Conservation (phyloP, 2,113 vertebrate species). For the Bubo bubo region DNA sequence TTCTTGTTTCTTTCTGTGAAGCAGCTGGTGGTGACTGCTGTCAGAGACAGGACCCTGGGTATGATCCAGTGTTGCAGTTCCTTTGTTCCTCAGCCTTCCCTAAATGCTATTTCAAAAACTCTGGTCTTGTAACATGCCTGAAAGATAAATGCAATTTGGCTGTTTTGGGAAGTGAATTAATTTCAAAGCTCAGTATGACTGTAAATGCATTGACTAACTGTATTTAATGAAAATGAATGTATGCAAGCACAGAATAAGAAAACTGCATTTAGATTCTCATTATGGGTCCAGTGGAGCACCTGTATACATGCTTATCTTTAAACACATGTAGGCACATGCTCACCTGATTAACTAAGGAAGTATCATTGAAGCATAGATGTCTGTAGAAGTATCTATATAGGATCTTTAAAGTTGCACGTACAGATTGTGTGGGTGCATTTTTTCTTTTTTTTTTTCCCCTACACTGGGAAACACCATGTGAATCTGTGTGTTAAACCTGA, state of each 20-base stretch:
- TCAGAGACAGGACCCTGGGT: conserved; percentile 52
- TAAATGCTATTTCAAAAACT: conserved; percentile 4
- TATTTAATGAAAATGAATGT: neutral
- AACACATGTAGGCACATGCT: neutral
- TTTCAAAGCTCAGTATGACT: neutral
- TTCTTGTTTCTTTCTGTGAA: conserved; percentile 23
- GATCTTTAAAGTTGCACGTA: neutral
- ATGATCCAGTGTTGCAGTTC: conserved; percentile 21
- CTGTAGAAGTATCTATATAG: neutral
- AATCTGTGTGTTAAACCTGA: neutral
- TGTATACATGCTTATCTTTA: neutral
- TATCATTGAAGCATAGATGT: neutral
- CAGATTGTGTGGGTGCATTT: neutral
- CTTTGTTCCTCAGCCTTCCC: conserved; percentile 40
- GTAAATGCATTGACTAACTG: neutral
- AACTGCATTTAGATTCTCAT: neutral
- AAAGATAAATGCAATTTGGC: neutral
- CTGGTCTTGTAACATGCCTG: neutral
- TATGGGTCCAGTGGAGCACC: neutral
- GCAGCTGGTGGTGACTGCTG: conserved; percentile 57
- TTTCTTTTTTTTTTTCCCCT: no score
- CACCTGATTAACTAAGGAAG: neutral
- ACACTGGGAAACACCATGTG: fast-evolving
- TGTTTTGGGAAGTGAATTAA: neutral
- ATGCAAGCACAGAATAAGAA: neutral